A percentile compares a stretch with the other conserved stretches of the same genome.
These are phyloP conservation scores for Eulemur albifrons DNA, from an alignment of 2,797 vertebrate species.

Conservation along the genomic window DNA sequence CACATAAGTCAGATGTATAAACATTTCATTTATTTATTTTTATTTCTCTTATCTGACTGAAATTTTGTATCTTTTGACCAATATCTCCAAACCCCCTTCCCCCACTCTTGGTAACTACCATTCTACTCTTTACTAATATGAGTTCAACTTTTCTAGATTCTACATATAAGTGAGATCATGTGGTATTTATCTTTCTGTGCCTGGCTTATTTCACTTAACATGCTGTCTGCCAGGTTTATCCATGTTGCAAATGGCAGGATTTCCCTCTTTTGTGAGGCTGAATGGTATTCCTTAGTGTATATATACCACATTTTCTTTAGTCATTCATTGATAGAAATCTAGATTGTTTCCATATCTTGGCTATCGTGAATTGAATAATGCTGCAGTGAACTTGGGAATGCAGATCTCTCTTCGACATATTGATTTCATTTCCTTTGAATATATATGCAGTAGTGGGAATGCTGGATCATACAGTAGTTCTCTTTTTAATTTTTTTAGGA, in stretches of 20 bases:
- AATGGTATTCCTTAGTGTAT: neutral
- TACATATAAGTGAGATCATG: neutral
- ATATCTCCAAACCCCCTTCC: neutral
- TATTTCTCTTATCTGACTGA: neutral
- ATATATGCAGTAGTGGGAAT: neutral
- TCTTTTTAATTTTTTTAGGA: neutral
- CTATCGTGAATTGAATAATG: neutral
- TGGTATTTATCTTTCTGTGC: neutral
- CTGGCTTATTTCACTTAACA: neutral
- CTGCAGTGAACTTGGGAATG: neutral
- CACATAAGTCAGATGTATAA: neutral
- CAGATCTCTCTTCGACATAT: neutral
- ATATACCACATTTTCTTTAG: neutral
- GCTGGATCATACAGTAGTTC: neutral
- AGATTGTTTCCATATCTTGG: neutral
- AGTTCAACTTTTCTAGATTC: neutral
- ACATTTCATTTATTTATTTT: neutral
- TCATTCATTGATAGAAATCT: neutral
- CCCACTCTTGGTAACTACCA: neutral
- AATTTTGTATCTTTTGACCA: neutral
- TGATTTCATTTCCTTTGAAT: neutral
- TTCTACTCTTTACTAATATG: neutral
- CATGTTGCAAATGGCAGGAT: neutral
- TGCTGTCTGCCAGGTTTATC: neutral
- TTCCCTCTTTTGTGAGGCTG: neutral